phyloP scores from a whole-genome alignment of 2,888 invertebrate genomes.

The Drosophila dives region DNA sequence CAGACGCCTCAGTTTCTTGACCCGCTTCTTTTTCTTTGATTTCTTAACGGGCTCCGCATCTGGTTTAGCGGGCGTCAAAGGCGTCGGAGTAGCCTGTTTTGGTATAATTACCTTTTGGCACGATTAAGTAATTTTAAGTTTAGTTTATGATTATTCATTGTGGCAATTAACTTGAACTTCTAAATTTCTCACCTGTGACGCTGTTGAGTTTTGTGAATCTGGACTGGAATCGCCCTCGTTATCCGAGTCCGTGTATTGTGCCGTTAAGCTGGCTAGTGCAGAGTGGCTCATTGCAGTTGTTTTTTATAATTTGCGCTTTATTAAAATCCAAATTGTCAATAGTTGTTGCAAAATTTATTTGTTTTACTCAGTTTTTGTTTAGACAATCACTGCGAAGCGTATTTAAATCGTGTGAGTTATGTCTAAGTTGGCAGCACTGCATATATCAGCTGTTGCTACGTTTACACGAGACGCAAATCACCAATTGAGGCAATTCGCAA shows the following conservation, averaged over 20 bases:
- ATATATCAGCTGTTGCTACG: slow-evolving; percentile 29
- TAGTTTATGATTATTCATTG: neutral
- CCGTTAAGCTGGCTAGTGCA: slow-evolving; percentile 93
- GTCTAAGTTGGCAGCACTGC: slow-evolving; percentile 27
- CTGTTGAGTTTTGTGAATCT: slow-evolving; percentile 83
- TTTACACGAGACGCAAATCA: neutral
- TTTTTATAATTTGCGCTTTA: neutral
- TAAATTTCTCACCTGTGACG: slow-evolving; percentile 69
- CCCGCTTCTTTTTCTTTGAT: slow-evolving; percentile 59
- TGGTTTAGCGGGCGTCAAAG: slow-evolving; percentile 56
- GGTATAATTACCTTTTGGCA: slow-evolving; percentile 77
- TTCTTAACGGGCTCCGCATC: slow-evolving; percentile 39
- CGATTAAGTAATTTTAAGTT: neutral
- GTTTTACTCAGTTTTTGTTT: neutral
- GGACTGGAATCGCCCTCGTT: slow-evolving; percentile 89
- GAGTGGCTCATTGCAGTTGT: slow-evolving; percentile 75
- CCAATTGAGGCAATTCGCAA: neutral
- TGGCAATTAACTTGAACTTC: neutral
- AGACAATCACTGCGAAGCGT: slow-evolving; percentile 25
- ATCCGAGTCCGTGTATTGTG: slow-evolving; percentile 96
- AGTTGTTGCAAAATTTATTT: neutral
- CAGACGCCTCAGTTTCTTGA: slow-evolving; percentile 85
- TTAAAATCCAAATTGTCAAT: neutral
- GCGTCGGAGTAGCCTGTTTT: slow-evolving; percentile 65
- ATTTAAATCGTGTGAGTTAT: neutral